phyloP scores from a whole-genome alignment of 2,113 vertebrate species.

The Silurus meridionalis region DNA sequence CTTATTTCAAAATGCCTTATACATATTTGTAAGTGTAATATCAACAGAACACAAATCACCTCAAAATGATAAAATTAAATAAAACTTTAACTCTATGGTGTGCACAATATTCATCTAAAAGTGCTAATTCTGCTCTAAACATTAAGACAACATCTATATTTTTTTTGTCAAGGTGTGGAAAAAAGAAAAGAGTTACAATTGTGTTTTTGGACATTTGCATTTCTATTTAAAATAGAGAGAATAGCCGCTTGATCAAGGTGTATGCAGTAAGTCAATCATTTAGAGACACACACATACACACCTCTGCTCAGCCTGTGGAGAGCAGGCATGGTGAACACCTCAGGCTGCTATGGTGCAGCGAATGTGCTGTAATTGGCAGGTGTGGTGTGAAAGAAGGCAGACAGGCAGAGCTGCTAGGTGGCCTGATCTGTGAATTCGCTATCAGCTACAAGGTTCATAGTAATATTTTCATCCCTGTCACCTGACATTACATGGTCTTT shows the following conservation, averaged over 20 bases:
- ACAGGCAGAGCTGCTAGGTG: slow-evolving; percentile 39
- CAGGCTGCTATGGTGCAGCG: slow-evolving; percentile 37
- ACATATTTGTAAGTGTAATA: background rate
- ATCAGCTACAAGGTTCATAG: slow-evolving; percentile 30
- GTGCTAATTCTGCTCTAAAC: too few relatives aligned
- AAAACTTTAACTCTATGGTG: background rate
- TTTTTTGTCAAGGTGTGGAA: background rate
- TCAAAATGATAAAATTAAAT: background rate
- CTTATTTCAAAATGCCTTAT: too few relatives aligned
- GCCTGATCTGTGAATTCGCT: slow-evolving; percentile 42
- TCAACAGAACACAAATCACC: background rate
- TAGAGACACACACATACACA: background rate
- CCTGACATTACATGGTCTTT: slow-evolving; percentile 30
- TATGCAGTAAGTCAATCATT: slow-evolving; percentile 6
- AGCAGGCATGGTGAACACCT: slow-evolving; percentile 37
- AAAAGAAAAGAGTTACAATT: background rate
- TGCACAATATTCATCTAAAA: too few relatives aligned
- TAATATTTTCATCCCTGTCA: slow-evolving; percentile 45
- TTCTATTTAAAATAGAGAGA: background rate
- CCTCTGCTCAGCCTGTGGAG: slow-evolving; percentile 23
- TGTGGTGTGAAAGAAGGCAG: slow-evolving; percentile 42
- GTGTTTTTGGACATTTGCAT: background rate
- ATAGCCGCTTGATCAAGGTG: background rate
- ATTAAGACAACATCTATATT: background rate
- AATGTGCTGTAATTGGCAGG: slow-evolving; percentile 53